Conservation (phyloP, 1,140 invertebrate species). For the Drosophila sp. region DNA sequence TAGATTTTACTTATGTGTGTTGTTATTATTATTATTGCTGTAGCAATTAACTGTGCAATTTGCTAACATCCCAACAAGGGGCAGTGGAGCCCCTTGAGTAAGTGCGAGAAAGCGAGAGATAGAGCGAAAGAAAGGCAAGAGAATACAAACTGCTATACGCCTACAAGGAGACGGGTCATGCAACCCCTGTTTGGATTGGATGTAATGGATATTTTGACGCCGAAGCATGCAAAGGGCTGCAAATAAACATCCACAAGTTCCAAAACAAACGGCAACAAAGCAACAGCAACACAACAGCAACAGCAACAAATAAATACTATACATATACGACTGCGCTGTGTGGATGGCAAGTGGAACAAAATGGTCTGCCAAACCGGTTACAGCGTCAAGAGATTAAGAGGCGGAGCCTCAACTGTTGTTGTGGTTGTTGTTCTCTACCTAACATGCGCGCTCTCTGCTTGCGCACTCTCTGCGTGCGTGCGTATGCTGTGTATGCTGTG, state of each 20-base stretch:
- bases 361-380: conserved; percentile 62
- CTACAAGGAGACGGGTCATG: conserved; percentile 32
- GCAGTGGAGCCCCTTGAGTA: neutral
- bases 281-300: conserved; percentile 34
- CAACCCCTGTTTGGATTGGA: conserved; percentile 81
- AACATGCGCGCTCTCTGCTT: conserved; percentile 21
- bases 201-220: conserved; percentile 85
- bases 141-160: conserved; percentile 39
- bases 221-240: conserved; percentile 75
- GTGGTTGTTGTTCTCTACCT: conserved; percentile 10
- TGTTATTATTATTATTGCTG: conserved; percentile 50
- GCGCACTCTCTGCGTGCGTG: conserved; percentile 18
- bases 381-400: conserved; percentile 30
- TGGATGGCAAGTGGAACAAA: conserved; percentile 79
- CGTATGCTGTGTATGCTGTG: conserved; percentile 36
- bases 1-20: conserved; percentile 32
- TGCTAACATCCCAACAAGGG: conserved; percentile 55
- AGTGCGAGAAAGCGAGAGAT: neutral
- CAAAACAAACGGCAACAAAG: conserved; percentile 61
- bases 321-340: conserved; percentile 21
- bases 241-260: conserved; percentile 83
- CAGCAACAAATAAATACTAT: conserved; percentile 24
- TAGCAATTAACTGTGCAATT: conserved; percentile 61
- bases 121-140: neutral
- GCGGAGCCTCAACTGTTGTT: conserved; percentile 44